These are phyloP conservation scores for Meloe dianella DNA, from an alignment of 2,888 invertebrate species.

Conservation along the genomic window DNA sequence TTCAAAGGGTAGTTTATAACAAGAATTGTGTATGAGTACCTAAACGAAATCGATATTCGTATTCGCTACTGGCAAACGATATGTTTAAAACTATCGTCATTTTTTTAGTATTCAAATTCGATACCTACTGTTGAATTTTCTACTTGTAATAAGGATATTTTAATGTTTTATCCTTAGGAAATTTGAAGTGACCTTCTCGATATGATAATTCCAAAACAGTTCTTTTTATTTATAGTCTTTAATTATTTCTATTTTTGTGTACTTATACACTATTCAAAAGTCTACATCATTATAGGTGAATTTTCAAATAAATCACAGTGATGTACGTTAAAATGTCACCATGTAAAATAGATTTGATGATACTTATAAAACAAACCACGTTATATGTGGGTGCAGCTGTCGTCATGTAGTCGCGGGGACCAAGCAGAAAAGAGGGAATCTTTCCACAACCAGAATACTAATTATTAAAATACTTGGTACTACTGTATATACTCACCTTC, in stretches of 20 bases:
- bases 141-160: too few species aligned
- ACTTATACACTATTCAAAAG: slow-evolving; percentile 35
- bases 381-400: slow-evolving; percentile 55
- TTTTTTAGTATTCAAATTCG: too few species aligned
- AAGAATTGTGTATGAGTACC: too few species aligned
- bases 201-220: background rate
- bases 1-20: too few species aligned
- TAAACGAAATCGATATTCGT: too few species aligned
- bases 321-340: slow-evolving; percentile 38
- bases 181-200: background rate
- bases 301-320: slow-evolving; percentile 38
- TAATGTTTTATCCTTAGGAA: too few species aligned
- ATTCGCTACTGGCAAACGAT: too few species aligned
- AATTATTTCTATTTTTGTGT: slow-evolving; percentile 18
- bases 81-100: too few species aligned
- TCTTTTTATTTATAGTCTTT: background rate
- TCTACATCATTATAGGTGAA: slow-evolving; percentile 25
- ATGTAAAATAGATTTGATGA: slow-evolving; percentile 46
- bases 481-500: slow-evolving; percentile 30
- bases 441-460: slow-evolving; percentile 43
- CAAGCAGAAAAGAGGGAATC: slow-evolving; percentile 32
- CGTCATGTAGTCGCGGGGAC: slow-evolving; percentile 49
- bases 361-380: slow-evolving; percentile 49
- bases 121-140: too few species aligned
- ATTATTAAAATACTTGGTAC: slow-evolving; percentile 40